A percentile compares a stretch with the other conserved stretches of the same genome.
Evolutionary conservation across 37 sponge, comb jelly and placozoan genomes (phyloP).

Genomic region (Eunapius fragilis): DNA sequence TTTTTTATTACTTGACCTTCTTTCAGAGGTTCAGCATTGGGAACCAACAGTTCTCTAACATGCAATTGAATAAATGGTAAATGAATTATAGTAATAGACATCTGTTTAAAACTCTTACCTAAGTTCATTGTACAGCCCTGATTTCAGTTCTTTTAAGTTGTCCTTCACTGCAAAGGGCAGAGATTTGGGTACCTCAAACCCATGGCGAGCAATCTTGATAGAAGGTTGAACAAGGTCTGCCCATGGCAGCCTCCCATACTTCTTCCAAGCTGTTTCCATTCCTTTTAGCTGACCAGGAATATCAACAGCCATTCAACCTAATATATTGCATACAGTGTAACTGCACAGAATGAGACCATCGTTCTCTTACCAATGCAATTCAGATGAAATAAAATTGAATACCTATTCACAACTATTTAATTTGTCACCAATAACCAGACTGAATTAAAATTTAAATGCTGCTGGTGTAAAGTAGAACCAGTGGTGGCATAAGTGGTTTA

Average conservation of each 20-base stretch:
- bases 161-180: conserved; percentile 24
- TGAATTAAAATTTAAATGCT: too few species aligned
- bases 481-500: too few species aligned
- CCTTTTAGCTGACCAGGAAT: conserved; percentile 68
- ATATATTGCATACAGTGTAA: not conserved
- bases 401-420: too few species aligned
- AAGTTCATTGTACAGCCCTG: not conserved
- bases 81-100: not conserved
- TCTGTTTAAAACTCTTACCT: not conserved
- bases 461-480: too few species aligned
- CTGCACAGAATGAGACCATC: too few species aligned
- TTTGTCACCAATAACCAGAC: too few species aligned
- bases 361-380: too few species aligned
- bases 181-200: conserved; percentile 32
- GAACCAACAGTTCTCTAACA: too few species aligned
- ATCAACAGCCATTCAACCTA: conserved; percentile 46
- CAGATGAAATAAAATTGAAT: too few species aligned
- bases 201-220: conserved; percentile 35
- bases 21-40: conserved; percentile 10
- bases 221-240: not conserved
- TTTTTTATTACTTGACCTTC: conserved; percentile 30
- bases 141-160: not conserved
- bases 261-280: conserved; percentile 17
- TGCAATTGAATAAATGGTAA: not conserved
- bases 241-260: conserved; percentile 43